Base-by-base conservation (phyloP, 1,140 invertebrate genomes). In the Zaprionus taronus region DNA sequence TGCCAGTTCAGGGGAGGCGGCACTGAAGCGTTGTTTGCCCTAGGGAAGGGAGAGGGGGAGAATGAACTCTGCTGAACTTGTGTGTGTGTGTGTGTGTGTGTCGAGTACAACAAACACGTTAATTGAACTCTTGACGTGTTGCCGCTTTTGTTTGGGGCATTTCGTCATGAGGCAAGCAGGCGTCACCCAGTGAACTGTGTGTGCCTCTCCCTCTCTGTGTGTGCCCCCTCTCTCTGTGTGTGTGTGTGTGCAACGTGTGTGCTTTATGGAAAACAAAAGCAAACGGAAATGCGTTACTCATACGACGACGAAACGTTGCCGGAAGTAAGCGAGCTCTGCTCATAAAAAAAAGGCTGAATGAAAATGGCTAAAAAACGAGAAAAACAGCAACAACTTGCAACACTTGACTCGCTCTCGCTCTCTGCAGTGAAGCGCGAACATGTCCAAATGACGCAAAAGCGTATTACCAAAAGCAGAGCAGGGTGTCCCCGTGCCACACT, bases 21-120 rank as follows among this genome's bases (percentile, higher is more conserved):
- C 83, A 65, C 67, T 83, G 83, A 55, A 73, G n/a, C 47, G 17
- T 38, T 68, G 65, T 77, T 71, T 78, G 60, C 66, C 4, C 4
- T 58, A 12, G 2, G 2, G 34, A 7, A 20, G 20, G 38, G 6
- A 7, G 4, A 26, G 11, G 24, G 3, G 31, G 41, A n/a, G 36
- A 77, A 80, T 86, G 81, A 87, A 90, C 85, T 84, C 74, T 9
- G 24, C 44, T 89, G 84, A 89, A 87, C 83, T 80, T 24, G 53
- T 47, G 41, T 47, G 41, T n/a, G 41, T 44, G 15, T 47, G 41
- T 47, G n/a, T 47, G 41, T n/a, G 41, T 44, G 15, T 47, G 41
- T 17, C 41, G n/a, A 44, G 60, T 56, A 73, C 72, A 62, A 60
- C 72, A 61, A 67, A 72, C 70, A 72, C 66, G 74, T 77, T 78